These are phyloP conservation scores for Rhodeus uyekii DNA, from an alignment of 2,797 vertebrate species.

Conservation along the genomic window DNA sequence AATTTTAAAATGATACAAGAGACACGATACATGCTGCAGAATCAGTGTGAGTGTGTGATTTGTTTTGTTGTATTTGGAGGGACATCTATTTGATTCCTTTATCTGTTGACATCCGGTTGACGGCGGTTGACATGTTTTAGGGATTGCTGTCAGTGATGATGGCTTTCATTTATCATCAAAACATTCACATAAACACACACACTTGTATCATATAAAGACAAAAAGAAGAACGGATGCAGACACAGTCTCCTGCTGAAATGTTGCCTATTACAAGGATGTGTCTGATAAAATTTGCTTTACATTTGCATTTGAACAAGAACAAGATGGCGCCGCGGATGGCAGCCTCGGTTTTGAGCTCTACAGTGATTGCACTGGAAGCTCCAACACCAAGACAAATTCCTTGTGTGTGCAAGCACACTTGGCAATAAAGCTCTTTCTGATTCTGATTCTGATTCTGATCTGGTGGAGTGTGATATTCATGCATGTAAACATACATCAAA, in stretches of 20 bases:
- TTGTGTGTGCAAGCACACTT: no score
- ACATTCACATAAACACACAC: constrained; percentile 24
- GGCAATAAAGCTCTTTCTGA: no score
- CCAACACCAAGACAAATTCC: no score
- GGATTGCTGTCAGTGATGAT: not conserved
- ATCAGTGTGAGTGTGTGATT: not conserved
- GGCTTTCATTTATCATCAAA: not conserved
- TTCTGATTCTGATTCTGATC: no score
- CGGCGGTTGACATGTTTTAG: not conserved
- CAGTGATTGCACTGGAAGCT: no score
- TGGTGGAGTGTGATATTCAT: not conserved
- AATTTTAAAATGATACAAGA: not conserved
- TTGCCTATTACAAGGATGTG: not conserved
- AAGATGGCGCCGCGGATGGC: no score
- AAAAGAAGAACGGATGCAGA: not conserved
- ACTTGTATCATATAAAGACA: not conserved
- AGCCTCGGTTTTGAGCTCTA: no score
- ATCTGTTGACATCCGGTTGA: no score
- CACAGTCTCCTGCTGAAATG: not conserved
- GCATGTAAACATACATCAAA: not conserved
- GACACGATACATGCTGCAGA: not conserved
- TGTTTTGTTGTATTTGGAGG: not conserved
- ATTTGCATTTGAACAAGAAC: no score
- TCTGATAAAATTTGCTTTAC: not conserved
- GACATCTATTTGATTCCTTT: no score